A percentile compares a stretch with the other conserved stretches of the same genome.
Conservation (phyloP, 2,113 vertebrate species). For the Amia ocellicauda region DNA sequence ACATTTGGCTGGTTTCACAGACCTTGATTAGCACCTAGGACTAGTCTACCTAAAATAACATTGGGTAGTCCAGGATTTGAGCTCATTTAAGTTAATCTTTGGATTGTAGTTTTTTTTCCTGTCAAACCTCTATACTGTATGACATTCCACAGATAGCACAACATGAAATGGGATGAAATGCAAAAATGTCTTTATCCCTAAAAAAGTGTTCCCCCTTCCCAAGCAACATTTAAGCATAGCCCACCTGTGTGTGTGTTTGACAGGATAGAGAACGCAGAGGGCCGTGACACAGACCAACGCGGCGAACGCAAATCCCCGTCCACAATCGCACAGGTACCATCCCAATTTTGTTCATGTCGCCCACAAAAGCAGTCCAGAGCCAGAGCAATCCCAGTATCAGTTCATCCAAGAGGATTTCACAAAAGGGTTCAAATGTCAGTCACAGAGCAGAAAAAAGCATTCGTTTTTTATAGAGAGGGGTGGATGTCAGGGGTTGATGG, state of each 20-base stretch:
- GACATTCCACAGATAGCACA: too few relatives aligned
- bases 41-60: too few relatives aligned
- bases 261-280: slow-evolving; percentile 40
- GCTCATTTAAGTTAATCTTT: too few relatives aligned
- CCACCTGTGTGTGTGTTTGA: slow-evolving; percentile 63
- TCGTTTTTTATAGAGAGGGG: neutral
- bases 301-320: slow-evolving; percentile 36
- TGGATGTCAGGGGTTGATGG: neutral
- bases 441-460: slow-evolving; percentile 10
- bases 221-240: neutral
- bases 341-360: slow-evolving; percentile 42
- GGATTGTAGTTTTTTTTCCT: too few relatives aligned
- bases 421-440: neutral
- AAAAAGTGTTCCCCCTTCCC: neutral
- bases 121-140: too few relatives aligned
- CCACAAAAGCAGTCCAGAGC: slow-evolving; percentile 4
- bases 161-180: too few relatives aligned
- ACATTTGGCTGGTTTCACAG: too few relatives aligned
- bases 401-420: slow-evolving; percentile 4
- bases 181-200: too few relatives aligned
- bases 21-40: too few relatives aligned
- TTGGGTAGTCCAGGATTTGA: too few relatives aligned
- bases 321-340: slow-evolving; percentile 40
- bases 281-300: slow-evolving; percentile 26
- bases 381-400: slow-evolving; percentile 1